Base-by-base conservation (phyloP, 2,113 vertebrate species). In the Octodon degus region DNA sequence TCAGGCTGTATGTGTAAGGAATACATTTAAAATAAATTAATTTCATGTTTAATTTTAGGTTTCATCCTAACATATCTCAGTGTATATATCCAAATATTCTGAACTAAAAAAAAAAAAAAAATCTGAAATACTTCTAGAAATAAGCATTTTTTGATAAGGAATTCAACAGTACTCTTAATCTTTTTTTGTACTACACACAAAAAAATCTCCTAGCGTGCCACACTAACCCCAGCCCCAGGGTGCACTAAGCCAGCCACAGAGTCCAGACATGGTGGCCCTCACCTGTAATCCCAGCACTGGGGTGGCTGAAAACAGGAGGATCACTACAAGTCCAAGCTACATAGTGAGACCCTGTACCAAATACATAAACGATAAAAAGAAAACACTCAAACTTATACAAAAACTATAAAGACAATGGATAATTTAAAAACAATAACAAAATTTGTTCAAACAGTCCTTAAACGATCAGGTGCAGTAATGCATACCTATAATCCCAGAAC, bases 371-470 rank as follows among this genome's bases (percentile, higher is more conserved):
- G 14, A 55, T 47, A 25, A 47, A 47, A 47, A 47, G 27, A 76
- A 47, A 47, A 77, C 1, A 47, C 43, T 77, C 74, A 77, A 77
- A 77, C 24, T 24, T 47, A 13, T 14, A 76, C 40, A 27, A 11
- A 77, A 43, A 37, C 20, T 65, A 62, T 43, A 87, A 90, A 80
- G 43, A 72, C 5, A 95, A 63, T n/a, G 34, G 22, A 86, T 91
- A 95, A 91, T 58, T 85, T 70, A 82, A 55, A 89, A 25, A 84
- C 32, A 84, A 70, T 68, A 94, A 19, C 72, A 90, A 86, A 90
- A 53, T 87, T 40, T 89, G 62, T 85, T 92, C 79, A 79, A 93
- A 55, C 91, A 96, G 68, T 40, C 40, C 40, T 47, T 24, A 74
- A 76, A 74, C 40, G 20, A 40, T 22, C 7, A 4, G 37, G n/a